A percentile compares a stretch with the other conserved stretches of the same genome.
phyloP scores from a whole-genome alignment of 2,113 vertebrate genomes.

The Hoplias malabaricus region DNA sequence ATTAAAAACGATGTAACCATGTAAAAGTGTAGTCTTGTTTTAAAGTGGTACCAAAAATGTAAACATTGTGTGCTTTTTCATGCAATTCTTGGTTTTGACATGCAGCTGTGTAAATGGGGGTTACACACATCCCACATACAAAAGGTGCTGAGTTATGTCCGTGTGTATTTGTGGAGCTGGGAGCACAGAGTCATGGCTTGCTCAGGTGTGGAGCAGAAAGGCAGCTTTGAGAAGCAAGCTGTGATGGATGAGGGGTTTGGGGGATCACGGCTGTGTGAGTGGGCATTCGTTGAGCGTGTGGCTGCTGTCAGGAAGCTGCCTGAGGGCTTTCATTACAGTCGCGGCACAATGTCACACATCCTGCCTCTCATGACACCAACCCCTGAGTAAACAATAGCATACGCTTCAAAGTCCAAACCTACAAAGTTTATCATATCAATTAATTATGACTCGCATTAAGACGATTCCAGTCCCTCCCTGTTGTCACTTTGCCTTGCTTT shows the following conservation, averaged over 20 bases:
- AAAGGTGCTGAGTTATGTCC: constrained; percentile 4
- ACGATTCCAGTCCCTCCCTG: no score
- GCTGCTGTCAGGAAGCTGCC: constrained; percentile 47
- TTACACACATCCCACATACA: no score
- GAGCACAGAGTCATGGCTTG: not conserved
- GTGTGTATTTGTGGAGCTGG: not conserved
- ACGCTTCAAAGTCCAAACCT: not conserved
- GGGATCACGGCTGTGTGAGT: constrained; percentile 55
- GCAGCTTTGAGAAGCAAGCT: constrained; percentile 42
- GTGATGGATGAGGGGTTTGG: constrained; percentile 64
- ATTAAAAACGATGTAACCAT: no score
- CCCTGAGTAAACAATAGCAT: not conserved
- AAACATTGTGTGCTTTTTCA: no score
- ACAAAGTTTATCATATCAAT: not conserved
- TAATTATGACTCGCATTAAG: not conserved
- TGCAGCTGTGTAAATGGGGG: not conserved
- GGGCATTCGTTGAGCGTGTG: constrained; percentile 58
- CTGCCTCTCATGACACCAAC: not conserved
- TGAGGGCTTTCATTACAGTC: constrained; percentile 59
- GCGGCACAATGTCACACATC: constrained; percentile 30
- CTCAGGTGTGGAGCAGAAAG: constrained; percentile 52
- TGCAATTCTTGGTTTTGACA: no score
- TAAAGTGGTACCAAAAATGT: no score
- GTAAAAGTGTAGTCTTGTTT: no score
- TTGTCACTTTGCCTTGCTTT: no score